Conservation (phyloP, 2,797 vertebrate genomes). For the Meriones psammophilus region DNA sequence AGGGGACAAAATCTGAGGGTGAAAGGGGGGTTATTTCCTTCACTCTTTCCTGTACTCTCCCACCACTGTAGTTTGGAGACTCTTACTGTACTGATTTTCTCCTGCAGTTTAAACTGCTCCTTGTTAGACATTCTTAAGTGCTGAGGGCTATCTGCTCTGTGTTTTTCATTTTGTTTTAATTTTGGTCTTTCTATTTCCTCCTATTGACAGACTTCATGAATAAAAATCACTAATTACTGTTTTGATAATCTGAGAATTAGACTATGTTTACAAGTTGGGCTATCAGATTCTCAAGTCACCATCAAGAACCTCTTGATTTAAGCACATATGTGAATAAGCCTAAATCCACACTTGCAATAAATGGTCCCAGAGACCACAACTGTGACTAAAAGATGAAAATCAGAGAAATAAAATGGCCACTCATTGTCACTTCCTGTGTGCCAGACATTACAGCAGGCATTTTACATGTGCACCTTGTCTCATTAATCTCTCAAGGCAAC, state of each 20-base stretch:
- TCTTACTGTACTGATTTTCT: not conserved
- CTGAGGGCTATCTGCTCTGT: not conserved
- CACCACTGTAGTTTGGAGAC: not conserved
- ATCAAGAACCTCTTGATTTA: constrained; percentile 48
- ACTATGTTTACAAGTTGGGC: not conserved
- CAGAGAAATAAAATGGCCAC: not conserved
- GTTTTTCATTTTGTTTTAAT: not conserved
- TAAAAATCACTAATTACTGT: constrained; percentile 19
- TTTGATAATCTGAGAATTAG: constrained; percentile 34
- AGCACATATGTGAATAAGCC: not conserved
- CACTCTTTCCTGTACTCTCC: not conserved
- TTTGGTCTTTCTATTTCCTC: not conserved
- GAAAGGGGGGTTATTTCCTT: not conserved
- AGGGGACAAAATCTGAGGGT: not conserved
- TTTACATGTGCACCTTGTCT: not conserved
- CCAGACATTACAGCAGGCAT: not conserved
- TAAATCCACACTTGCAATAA: not conserved
- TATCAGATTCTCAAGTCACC: constrained; percentile 5
- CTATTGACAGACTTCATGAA: constrained; percentile 6
- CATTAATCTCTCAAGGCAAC: constrained; percentile 41
- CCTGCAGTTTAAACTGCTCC: not conserved
- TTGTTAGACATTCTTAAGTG: not conserved
- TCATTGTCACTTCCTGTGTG: not conserved
- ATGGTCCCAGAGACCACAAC: not conserved
- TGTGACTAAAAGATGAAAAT: constrained; percentile 5